Evolutionary conservation across 1,140 invertebrate species (phyloP), one percentile per base, ranked within the genome.

Genomic region (Tribolium castaneum): DNA sequence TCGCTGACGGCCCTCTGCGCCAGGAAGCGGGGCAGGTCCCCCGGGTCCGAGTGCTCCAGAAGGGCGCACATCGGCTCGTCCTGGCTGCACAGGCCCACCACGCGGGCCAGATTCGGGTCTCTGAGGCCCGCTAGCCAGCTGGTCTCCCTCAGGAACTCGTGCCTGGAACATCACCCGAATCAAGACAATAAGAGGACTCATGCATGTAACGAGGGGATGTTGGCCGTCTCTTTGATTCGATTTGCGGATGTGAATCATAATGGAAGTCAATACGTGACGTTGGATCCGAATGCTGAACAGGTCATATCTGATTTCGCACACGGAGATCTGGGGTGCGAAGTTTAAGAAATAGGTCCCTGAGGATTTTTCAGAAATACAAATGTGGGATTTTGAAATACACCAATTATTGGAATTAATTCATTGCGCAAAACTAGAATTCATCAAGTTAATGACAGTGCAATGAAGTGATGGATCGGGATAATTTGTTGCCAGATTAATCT

Each of bases 61-160:
- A 97, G 91, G 80, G 96, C 92, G 86, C 94, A 95, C 75, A 94
- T 91, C 0, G 95, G 95, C 82, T 96, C 94, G 75, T 95, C 93
- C 72, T 93, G 90, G 75, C 89, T 90, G 83, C 95, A 95, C 49
- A 96, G 88, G 1, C 94, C 96, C 3, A 97, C 89, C 59, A 97
- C 93, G 71, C 93, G 89, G 1, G 95, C 93, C 70, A 98, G 90
- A 87, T 97, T 96, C 5, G 93, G 90, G 86, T 98, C 94, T 49
- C 93, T 90, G 75, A 97, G 89, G 50, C 92, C 91, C 13, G 94
- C 94, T 85, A 97, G 88, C 86, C 94, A 93, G 80, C 92, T 92
- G 80, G 95, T 94, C 87, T 97, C 95, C 83, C 94, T 92, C 84
- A 94, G 91, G 85, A 97, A 97, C 84, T 96, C 95, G 87, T 93